Base-by-base conservation (phyloP, 2,113 vertebrate genomes). In the Poicephalus meyeri region DNA sequence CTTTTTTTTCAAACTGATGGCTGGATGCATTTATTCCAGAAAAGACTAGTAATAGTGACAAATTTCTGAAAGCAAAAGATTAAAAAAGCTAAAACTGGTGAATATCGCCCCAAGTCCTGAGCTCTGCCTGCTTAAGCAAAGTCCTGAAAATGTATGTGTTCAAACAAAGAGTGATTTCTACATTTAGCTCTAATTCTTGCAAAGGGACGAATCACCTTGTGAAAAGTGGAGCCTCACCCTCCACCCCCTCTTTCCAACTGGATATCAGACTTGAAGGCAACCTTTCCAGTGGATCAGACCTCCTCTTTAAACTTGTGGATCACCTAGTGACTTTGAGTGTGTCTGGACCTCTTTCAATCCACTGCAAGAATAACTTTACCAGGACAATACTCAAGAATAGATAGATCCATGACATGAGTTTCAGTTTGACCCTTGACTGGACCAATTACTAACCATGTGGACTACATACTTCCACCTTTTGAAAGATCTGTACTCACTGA, bases 161-260 rank as follows among this genome's bases (percentile, higher is more conserved):
- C 93, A 95, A 95, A 53, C 94, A 81, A 96, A 94, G 86, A 95
- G 95, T 96, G 85, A 96, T 97, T 63, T 97, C 96, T 96, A 95
- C 94, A 96, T 97, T 87, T 95, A 97, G 96, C 89, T 97, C 96
- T 97, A 97, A 96, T 97, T 97, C 97, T 97, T 97, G 94, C 94
- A 84, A 97, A 97, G 95, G 95, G 93, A 95, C 0, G 95, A 97
- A 97, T 96, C 96, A 96, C 96, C 96, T 91, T 95, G 94, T 97
- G 97, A 96, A 97, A 96, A 96, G 96, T 97, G 96, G 96, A 97
- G 96, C 96, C 92, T 97, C 93, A 93, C 88, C 50, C 95, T 92
- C 88, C 95, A 96, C 94, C 91, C 96, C 52, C 88, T 97, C 95
- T 97, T 97, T 96, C 96, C 96, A 93, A 93, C 90, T 96, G 97